Evolutionary conservation across 2,797 vertebrate species (phyloP), one percentile per base, ranked within the genome.

Genomic region (Micromesistius poutassou): DNA sequence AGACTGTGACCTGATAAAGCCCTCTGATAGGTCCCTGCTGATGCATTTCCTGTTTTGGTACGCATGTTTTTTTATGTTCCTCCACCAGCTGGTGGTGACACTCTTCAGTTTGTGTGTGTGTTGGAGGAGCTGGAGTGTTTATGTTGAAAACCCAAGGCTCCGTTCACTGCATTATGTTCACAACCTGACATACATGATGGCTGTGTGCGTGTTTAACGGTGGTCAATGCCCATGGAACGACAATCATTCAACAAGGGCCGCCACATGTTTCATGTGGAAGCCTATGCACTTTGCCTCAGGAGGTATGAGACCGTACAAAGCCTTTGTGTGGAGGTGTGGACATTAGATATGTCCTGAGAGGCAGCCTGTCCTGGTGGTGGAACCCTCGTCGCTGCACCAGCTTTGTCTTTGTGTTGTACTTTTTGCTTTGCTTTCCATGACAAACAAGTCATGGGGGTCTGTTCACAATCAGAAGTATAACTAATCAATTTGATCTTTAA

Each of bases 1-100:
- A 13, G 68, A 7, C 68, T 13, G 25, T 71, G 68, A 31, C 68
- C 68, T 71, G 68, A 71, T 71, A 71, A 30, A 71, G 68, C 68
- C 68, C 68, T 71, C 68, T 71, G 68, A 71, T 71, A 71, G 68
- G 68, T 28, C 68, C 68, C 68, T 31, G 68, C 68, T 71, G 68
- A 71, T 71, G 68, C 28, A 71, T 71, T 71, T 71, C 68, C 68
- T 71, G 68, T 71, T 71, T 71, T 71, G 28, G 1, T 71, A 71
- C 19, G 30, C 68, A 10, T 31, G 68, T 71, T 71, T 71, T 71
- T 71, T 31, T 71, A 30, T 30, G 25, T 71, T 71, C 14, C 68
- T 8, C 68, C 68, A 71, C 68, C 68, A 71, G 68, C 68, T 71
- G 68, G 68, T 71, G 12, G 25, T 31, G 25, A 31, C 68, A 71